Base-by-base conservation (phyloP, 2,888 invertebrate genomes). In the Callinectes sapidus region DNA sequence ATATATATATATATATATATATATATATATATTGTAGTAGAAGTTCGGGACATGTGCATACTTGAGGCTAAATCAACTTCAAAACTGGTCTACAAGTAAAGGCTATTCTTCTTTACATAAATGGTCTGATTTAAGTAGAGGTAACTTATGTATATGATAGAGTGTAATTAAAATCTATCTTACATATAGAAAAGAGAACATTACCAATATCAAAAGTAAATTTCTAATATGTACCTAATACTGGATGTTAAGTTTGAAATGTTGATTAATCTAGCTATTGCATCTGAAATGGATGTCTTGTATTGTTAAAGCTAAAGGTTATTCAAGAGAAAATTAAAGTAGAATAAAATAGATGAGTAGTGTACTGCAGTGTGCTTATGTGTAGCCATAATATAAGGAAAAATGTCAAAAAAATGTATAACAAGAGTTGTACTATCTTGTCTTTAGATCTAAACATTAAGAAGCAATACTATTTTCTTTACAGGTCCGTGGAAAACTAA, bases 21-120 rank as follows among this genome's bases (percentile, higher is more conserved):
- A 16, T 39, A 39, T 39, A 39, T 39, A 39, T 39, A 39, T 39
- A 39, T 39, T n/a, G 28, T 32, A 77, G 32, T 8, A 35, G 8
- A 28, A 87, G 23, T n/a, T n/a, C n/a, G n/a, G n/a, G 8, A 23
- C 23, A 87, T 87, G 48, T 87, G 48, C 48, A 87, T 87, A 35
- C 48, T 48, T 87, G 71, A 77, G 13, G 28, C 28, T 77, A 77
- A 77, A 77, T 77, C 28, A 77, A 77, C 71, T 77, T 77, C 28
- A 77, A 77, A 77, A 77, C 28, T 77, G 71, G n/a, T 28, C 28
- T n/a, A 77, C 8, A 77, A 32, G 13, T 28, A 77, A 77, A 28
- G 28, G n/a, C 28, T 2, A 77, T 77, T 10, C 71, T 32, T 77
- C 28, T 28, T 77, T 77, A 77, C 5, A 28, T 77, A 10, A 71